Conservation (phyloP, 2,113 vertebrate genomes). For the Seriola dumerili region DNA sequence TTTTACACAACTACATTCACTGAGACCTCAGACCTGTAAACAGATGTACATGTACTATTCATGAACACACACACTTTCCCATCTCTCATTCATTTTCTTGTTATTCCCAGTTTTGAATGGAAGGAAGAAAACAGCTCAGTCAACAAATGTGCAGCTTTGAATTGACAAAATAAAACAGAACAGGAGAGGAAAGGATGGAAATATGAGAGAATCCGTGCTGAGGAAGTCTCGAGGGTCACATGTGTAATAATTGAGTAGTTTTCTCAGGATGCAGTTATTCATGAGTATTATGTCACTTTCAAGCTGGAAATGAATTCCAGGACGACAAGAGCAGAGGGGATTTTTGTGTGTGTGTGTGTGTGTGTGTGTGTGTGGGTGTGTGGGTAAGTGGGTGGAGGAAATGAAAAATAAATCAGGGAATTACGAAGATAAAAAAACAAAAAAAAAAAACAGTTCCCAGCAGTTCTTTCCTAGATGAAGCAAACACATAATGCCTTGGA, state of each 20-base stretch:
- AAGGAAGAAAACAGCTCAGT: too few relatives aligned
- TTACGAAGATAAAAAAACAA: constrained; percentile 3
- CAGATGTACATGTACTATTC: too few relatives aligned
- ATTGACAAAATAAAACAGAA: not conserved
- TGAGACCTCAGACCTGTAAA: too few relatives aligned
- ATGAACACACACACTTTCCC: too few relatives aligned
- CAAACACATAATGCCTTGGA: constrained; percentile 13
- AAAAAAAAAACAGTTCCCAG: not conserved
- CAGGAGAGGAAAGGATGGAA: not conserved
- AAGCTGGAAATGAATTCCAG: constrained; percentile 19
- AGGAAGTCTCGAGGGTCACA: not conserved
- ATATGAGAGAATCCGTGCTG: rapidly evolving
- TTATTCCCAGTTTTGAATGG: not conserved
- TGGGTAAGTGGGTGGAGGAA: not conserved
- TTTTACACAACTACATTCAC: too few relatives aligned
- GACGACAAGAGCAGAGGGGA: not conserved
- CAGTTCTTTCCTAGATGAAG: not conserved
- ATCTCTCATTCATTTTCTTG: not conserved
- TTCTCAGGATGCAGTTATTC: constrained; percentile 13
- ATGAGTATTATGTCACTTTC: constrained; percentile 25
- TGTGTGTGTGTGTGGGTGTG: not conserved
- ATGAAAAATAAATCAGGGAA: not conserved
- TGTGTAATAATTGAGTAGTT: not conserved
- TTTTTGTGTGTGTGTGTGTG: not conserved
- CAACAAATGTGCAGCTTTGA: not conserved